Evolutionary conservation across 1,140 invertebrate species (phyloP).

Genomic region (Apis dorsata): DNA sequence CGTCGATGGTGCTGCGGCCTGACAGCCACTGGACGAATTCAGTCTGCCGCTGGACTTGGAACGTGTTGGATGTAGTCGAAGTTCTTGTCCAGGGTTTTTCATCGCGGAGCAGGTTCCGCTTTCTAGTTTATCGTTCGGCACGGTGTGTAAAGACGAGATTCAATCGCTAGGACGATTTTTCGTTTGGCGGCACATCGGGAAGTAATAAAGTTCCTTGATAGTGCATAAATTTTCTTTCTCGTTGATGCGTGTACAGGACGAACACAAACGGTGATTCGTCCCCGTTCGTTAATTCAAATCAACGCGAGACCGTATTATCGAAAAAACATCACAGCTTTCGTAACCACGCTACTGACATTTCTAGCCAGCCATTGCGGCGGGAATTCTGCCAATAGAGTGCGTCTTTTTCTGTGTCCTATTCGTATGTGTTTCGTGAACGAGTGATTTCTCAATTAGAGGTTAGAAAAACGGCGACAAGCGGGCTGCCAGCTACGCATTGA

Average conservation of each 20-base stretch:
- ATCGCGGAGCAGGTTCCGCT: constrained; percentile 25
- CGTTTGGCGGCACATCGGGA: neutral
- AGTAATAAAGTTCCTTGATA: neutral
- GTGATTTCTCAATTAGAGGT: neutral
- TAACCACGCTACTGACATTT: constrained; percentile 51
- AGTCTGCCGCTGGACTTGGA: constrained; percentile 75
- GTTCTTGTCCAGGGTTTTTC: constrained; percentile 20
- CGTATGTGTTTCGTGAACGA: neutral
- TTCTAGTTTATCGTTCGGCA: constrained; percentile 21
- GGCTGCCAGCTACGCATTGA: constrained; percentile 36
- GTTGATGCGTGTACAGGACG: no score
- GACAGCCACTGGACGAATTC: constrained; percentile 75
- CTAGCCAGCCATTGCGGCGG: constrained; percentile 29
- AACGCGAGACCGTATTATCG: constrained; percentile 18
- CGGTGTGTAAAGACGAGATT: constrained; percentile 21
- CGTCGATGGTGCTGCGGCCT: constrained; percentile 74
- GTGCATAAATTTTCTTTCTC: constrained; percentile 15
- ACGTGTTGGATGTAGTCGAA: constrained; percentile 54
- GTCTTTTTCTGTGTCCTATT: constrained; percentile 1
- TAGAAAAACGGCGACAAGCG: constrained; percentile 40
- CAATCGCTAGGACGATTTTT: neutral
- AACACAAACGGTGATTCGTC: neutral
- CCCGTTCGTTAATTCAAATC: neutral
- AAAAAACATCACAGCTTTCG: constrained; percentile 30
- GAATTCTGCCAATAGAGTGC: constrained; percentile 52